phyloP scores from a whole-genome alignment of 2,113 vertebrate species.

The Rhadina sibilatrix region DNA sequence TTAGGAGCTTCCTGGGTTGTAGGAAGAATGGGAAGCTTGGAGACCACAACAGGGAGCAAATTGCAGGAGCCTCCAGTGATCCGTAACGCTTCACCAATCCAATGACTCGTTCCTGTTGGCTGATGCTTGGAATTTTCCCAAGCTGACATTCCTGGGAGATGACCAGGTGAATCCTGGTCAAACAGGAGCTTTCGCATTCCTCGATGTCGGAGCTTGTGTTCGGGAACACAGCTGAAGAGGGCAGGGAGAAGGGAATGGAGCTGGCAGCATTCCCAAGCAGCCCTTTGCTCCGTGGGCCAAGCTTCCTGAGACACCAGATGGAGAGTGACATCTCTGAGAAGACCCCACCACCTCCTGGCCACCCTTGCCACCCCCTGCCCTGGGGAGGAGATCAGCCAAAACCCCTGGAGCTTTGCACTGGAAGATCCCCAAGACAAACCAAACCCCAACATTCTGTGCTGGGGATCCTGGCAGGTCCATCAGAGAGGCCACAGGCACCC shows the following conservation, averaged over 20 bases:
- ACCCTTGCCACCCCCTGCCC: background rate
- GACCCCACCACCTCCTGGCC: accelerated
- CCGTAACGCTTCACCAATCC: background rate
- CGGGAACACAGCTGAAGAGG: background rate
- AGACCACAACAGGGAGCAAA: background rate
- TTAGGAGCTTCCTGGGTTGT: background rate
- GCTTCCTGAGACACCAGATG: background rate
- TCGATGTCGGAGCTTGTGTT: background rate
- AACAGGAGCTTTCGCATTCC: accelerated
- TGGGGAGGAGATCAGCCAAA: background rate
- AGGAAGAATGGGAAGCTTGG: background rate
- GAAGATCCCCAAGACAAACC: background rate
- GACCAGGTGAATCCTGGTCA: background rate
- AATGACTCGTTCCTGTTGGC: background rate
- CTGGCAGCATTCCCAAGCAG: background rate
- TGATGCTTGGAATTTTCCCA: background rate
- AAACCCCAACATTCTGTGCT: background rate
- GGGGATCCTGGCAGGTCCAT: background rate
- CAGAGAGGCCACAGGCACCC: background rate
- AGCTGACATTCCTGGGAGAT: background rate
- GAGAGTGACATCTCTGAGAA: background rate
- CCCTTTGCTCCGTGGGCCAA: background rate
- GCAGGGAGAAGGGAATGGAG: background rate
- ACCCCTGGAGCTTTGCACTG: background rate
- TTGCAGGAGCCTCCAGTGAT: background rate